phyloP scores from a whole-genome alignment of 92 coral and sea anemone genomes.

The Palythoa grandiflora region DNA sequence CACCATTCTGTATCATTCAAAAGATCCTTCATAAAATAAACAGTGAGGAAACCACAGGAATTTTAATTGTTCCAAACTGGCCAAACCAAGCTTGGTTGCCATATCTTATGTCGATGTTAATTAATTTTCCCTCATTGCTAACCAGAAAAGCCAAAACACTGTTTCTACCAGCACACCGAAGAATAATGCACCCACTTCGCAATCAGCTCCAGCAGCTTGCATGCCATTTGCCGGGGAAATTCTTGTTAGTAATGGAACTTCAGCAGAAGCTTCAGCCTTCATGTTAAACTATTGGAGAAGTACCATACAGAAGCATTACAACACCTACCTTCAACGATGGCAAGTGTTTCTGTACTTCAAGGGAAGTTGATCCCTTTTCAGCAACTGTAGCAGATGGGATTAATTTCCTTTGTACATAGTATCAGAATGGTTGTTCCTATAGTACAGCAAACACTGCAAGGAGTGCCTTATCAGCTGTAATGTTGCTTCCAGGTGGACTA shows the following conservation, averaged over 20 bases:
- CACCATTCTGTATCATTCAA: conserved; percentile 47
- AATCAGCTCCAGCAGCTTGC: conserved; percentile 44
- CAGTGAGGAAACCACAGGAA: conserved; percentile 50
- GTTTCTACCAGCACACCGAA: conserved; percentile 47
- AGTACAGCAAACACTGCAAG: conserved; percentile 19
- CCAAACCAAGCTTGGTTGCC: conserved; percentile 61
- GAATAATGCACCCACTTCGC: conserved; percentile 50
- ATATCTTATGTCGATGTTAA: conserved; percentile 49
- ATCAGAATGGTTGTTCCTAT: conserved; percentile 43
- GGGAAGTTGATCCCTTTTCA: conserved; percentile 47
- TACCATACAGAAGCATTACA: too few species aligned
- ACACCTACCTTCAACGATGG: too few species aligned
- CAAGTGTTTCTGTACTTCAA: conserved; percentile 17
- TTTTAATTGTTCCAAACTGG: conserved; percentile 50
- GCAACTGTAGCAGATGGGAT: conserved; percentile 55
- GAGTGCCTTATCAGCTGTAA: too few species aligned
- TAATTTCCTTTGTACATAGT: conserved; percentile 23
- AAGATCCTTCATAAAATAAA: conserved; percentile 3
- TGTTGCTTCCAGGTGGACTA: neutral
- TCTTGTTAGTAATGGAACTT: conserved; percentile 46
- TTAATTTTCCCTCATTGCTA: conserved; percentile 38
- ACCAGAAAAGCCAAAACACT: conserved; percentile 34
- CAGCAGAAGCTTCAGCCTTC: conserved; percentile 43
- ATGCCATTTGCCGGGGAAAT: conserved; percentile 43
- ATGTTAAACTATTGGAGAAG: conserved; percentile 48